These are phyloP conservation scores for Paraescarpia echinospica DNA, from an alignment of 1,140 invertebrate genomes.

Conservation along the genomic window DNA sequence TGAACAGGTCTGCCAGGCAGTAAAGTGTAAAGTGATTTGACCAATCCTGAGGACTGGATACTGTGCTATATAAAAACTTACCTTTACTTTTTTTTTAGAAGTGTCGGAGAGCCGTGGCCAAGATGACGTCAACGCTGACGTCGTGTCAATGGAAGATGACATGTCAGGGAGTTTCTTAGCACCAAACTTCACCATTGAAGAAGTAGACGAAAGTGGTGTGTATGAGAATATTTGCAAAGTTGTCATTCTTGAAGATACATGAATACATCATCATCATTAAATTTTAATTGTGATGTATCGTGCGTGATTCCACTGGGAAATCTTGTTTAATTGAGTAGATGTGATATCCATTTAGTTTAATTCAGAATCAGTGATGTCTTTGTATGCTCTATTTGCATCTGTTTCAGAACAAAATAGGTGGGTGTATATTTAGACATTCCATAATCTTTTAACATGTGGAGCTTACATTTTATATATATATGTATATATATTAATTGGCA, in stretches of 20 bases:
- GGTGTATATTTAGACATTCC: no score
- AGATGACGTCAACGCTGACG: not conserved
- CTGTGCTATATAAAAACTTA: no score
- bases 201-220: not conserved
- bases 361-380: no score
- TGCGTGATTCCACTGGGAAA: not conserved
- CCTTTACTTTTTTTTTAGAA: not conserved
- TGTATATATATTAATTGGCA: no score
- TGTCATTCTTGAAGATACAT: not conserved
- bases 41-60: no score
- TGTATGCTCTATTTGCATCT: constrained; percentile 50
- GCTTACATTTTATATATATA: no score
- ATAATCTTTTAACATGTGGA: no score
- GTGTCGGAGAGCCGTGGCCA: not conserved
- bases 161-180: not conserved
- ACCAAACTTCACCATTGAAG: not conserved
- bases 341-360: no score
- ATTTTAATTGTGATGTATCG: not conserved
- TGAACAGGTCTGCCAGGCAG: no score
- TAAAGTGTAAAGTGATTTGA: no score
- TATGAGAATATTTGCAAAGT: not conserved
- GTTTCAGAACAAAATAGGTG: no score
- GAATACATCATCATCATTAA: not conserved
- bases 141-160: not conserved
- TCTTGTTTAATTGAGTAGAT: constrained; percentile 3